Base-by-base conservation (phyloP, 2,888 invertebrate species). In the Pseudoips prasinana region DNA sequence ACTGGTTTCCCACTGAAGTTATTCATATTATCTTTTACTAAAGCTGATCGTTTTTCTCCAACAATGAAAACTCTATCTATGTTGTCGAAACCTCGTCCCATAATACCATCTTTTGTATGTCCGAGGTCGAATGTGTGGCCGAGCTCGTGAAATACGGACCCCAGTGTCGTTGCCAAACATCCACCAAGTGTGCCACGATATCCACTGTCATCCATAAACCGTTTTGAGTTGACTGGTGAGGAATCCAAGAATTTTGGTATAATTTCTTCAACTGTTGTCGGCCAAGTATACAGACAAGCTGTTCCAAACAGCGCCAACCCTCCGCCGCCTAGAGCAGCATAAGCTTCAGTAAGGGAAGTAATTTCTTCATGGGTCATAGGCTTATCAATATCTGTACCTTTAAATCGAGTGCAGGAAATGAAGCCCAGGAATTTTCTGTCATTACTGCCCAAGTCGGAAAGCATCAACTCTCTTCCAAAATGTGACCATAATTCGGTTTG, bases 71-170 rank as follows among this genome's bases (percentile, higher is more conserved):
- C 93, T 37, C 93, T 90, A 65, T 95, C 92, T 32, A 96, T 91
- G 57, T 95, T 93, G 73, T 96, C 95, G 71, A 96, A 96, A 23
- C 96, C 96, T 69, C 94, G 91, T 23, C 96, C 96, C 98, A 98
- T 98, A 38, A 98, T 95, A 8, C 98, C 98, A 53, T 94, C 92
- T 55, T 92, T 91, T 0, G 96, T 95, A 72, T 98, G 98, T 0
- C 97, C 98, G 36, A 98, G 90, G 80, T 98, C 97, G 75, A 98
- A 97, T 0, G 96, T 96, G 73, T 98, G 98, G 8, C 96, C 96
- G 26, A 98, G 89, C 89, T 98, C 98, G 75, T 98, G 98, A 22
- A 97, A 93, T 5, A 96, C 94, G 8, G 97, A 94, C 8, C 98
- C 98, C 22, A 98, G 82, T 8, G 96, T 96, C 3, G 97, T 96